Evolutionary conservation across 92 coral and sea anemone species (phyloP), one percentile per base, ranked within the genome.

Genomic region (Montipora capitata): DNA sequence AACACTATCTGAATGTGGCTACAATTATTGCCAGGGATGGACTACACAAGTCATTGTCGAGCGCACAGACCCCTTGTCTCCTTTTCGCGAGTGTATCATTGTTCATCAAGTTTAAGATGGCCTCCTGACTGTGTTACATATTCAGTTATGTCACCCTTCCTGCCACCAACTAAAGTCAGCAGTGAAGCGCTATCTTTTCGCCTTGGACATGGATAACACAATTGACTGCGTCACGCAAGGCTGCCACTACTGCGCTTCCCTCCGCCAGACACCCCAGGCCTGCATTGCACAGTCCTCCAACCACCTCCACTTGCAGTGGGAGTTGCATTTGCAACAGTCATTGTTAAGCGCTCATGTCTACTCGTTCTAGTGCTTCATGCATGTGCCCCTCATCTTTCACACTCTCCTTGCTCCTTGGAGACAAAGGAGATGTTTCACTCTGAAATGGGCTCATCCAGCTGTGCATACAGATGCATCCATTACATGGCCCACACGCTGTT

Each of bases 391-490:
- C 93, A 7, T 87, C 92, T 1, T 93, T 42, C 76, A 90, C 94
- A 1, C 66, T 79, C 7, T 56, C 90, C 10, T 49, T 40, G 3
- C 39, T 89, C 8, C 39, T 92, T 4, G 40, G 56, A 35, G 90
- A 83, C 68, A 79, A 92, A 39, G 66, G 89, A 35, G 87, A 89
- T 58, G 42, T 35, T 73, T 41, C 93, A 3, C 67, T 92, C 8
- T 88, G 88, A 9, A 85, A 92, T 40, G 88, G 76, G 51, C 89
- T 88, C n/a, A 78, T 72, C 0, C 74, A 56, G 4, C 76, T 92
- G 6, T 82, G 89, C 83, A 72, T 92, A 75, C 86, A 75, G 11
- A 39, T 92, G 11, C 86, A 80, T 38, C 89, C 94, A 12, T 16
- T 84, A 45, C 89, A 84, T 14, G 93, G 93, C 4, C 85, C 89